Evolutionary conservation across 92 coral and sea anemone species (phyloP).

Genomic region (Zoanthus gigantus): DNA sequence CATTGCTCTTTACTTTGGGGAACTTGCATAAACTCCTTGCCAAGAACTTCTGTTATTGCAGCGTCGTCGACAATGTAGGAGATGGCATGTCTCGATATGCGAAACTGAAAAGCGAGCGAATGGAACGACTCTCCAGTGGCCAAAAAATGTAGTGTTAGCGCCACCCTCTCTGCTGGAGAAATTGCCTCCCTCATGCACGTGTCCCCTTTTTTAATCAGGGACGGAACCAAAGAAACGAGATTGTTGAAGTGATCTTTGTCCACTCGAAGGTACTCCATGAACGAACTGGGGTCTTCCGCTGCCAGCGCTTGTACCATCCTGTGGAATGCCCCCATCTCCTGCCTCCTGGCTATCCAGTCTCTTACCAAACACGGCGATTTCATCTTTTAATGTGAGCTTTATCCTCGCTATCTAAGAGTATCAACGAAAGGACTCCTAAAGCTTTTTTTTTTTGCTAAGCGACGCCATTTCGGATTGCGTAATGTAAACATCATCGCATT

Average conservation of each 20-base stretch:
- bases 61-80: background rate
- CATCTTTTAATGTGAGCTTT: background rate
- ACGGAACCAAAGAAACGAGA: background rate
- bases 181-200: background rate
- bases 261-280: constrained; percentile 17
- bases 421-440: background rate
- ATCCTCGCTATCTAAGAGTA: background rate
- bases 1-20: background rate
- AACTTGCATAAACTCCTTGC: background rate
- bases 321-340: constrained; percentile 2
- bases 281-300: background rate
- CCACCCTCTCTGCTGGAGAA: background rate
- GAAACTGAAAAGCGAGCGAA: constrained; percentile 1
- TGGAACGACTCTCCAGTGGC: constrained; percentile 4
- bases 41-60: background rate
- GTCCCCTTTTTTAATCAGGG: background rate
- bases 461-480: background rate
- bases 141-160: constrained; percentile 13
- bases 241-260: background rate
- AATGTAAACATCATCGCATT: no score
- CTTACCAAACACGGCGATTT: constrained; percentile 9
- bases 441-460: background rate
- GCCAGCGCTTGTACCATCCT: background rate
- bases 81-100: background rate
- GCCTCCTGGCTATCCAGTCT: constrained; percentile 2